Base-by-base conservation (phyloP, 2,888 invertebrate genomes). In the Aphodius granarius region DNA sequence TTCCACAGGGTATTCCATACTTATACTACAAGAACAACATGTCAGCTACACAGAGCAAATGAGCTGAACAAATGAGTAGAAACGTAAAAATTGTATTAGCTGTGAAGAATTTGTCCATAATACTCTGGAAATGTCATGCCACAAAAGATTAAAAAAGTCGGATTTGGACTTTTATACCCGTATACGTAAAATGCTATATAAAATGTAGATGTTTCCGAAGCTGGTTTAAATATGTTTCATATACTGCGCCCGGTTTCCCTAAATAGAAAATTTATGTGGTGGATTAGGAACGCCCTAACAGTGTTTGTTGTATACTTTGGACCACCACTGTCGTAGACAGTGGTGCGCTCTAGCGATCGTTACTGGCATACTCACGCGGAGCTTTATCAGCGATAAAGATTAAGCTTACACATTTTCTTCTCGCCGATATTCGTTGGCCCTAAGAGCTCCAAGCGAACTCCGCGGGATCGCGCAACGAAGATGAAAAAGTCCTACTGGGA, bases 311-410 rank as follows among this genome's bases (percentile, higher is more conserved):
- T 22, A 21, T 21, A 68, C n/a, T 68, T 22, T 68, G 21, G 20
- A 20, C 21, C 68, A n/a, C 22, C 21, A 20, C 18, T n/a, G 20
- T 16, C n/a, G 4, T 13, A 68, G 22, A 5, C 68, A 18, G 65
- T 65, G 68, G 6, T 19, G 20, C 20, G 68, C 20, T 21, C 21
- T 68, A 19, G 21, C 17, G 68, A 68, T 68, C 68, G 68, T 68
- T 68, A 68, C 68, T 68, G 68, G 68, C 68, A 13, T 20, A 20
- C 68, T 20, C 68, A 16, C 21, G n/a, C 68, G 21, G 9, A 68
- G 68, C 68, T 68, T 68, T 68, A 68, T 68, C 68, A 68, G 68
- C 22, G 68, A 68, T 68, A 68, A 68, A 68, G 68, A 68, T 68
- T 68, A 68, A 68, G 68, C 68, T 68, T 68, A 68, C 68, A 68